Base-by-base conservation (phyloP, 1,140 invertebrate genomes). In the Apocrypta bakeri region DNA sequence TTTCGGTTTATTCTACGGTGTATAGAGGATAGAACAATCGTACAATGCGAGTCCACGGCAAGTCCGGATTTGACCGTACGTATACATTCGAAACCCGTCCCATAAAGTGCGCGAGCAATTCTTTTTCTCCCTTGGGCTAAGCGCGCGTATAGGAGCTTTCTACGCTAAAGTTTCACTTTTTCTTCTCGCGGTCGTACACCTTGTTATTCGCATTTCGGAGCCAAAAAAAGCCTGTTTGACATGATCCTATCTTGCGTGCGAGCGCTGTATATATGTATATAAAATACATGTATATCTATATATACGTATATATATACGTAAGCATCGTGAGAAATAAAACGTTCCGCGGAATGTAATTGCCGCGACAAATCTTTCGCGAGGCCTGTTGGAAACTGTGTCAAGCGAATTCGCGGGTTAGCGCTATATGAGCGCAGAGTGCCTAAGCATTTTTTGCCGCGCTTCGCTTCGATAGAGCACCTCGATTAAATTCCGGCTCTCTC, bases 271-370 rank as follows among this genome's bases (percentile, higher is more conserved):
- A 66, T 66, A 24, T 25, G 9, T 63, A 24, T 11, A 29, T 66
- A 56, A 21, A 4, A 37, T 37, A 37, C 33, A 37, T 9, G 33
- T 37, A 37, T 37, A n/a, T 37, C 33, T 37, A 9, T 56, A 21
- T 56, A n/a, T 56, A 17, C 21, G 7, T 56, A 7, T 56, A 56
- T 56, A n/a, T 56, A n/a, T 56, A n/a, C 17, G 17, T 56, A n/a
- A 21, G n/a, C 14, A 27, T 66, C 63, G 40, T 42, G 68, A 72
- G 48, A 72, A 72, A 80, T 56, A 72, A 71, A 33, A 61, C 29
- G 68, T 17, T n/a, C 37, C 33, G 33, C 72, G 72, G 33, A 56
- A 56, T 56, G 48, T 56, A 56, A 56, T 56, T 56, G 48, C 48
- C 17, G 48, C 63, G n/a, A 77, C 21, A 77, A 77, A 77, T 66